These are phyloP conservation scores for Dysmachus trigonus DNA, from an alignment of 2,888 invertebrate genomes.

Conservation along the genomic window DNA sequence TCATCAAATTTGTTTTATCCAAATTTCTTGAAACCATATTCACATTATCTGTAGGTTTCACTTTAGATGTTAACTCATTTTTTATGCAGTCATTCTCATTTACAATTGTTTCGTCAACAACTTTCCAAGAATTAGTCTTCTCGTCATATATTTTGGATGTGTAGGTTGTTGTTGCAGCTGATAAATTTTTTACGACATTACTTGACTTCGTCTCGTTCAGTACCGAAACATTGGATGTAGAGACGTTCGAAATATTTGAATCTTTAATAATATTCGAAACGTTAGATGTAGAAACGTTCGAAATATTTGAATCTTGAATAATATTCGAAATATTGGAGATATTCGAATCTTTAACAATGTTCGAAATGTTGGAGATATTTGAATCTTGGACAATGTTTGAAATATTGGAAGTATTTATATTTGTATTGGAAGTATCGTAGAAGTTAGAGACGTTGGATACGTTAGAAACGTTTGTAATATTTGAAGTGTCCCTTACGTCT, in stretches of 20 bases:
- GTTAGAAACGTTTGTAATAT: not conserved
- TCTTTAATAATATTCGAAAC: not conserved
- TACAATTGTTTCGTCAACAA: constrained; percentile 51
- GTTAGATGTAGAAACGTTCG: not conserved
- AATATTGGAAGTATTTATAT: not conserved
- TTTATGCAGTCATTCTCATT: constrained; percentile 49
- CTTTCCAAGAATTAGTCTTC: constrained; percentile 52
- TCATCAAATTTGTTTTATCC: not conserved
- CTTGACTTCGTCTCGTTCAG: not conserved
- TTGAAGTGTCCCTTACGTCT: not conserved
- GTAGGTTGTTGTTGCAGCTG: constrained; percentile 51
- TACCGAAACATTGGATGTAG: not conserved
- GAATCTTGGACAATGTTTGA: not conserved
- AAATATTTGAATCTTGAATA: not conserved
- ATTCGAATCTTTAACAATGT: not conserved
- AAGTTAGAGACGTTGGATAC: not conserved
- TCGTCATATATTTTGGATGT: constrained; percentile 52
- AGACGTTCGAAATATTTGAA: not conserved
- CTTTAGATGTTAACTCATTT: not conserved
- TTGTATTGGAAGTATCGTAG: not conserved
- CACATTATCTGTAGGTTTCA: not conserved
- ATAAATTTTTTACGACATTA: constrained; percentile 40
- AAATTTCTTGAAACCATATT: not conserved
- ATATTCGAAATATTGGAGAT: not conserved
- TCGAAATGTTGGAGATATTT: not conserved